These are phyloP conservation scores for Heliconius cydno DNA, from an alignment of 2,888 invertebrate species.

Conservation along the genomic window DNA sequence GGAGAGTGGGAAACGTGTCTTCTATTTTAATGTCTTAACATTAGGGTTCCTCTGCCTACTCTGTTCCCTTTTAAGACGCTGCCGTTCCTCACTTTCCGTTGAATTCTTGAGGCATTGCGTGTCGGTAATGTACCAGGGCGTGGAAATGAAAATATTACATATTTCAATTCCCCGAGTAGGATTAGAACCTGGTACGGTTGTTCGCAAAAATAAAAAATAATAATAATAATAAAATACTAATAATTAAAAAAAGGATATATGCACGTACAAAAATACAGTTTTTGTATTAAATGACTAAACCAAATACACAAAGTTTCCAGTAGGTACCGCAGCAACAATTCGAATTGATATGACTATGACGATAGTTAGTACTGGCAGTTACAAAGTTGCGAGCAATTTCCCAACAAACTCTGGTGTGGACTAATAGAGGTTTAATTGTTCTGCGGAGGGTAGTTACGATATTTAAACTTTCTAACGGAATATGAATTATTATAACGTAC, in stretches of 20 bases:
- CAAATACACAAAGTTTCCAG: background rate
- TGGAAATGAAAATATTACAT: too few relatives aligned
- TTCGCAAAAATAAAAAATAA: too few relatives aligned
- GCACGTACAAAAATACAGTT: background rate
- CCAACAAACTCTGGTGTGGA: slow-evolving; percentile 7
- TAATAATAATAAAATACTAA: too few relatives aligned
- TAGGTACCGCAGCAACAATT: background rate
- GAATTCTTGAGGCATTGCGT: too few relatives aligned
- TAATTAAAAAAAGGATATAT: background rate
- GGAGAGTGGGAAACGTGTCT: too few relatives aligned
- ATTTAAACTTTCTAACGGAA: background rate
- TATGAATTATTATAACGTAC: background rate
- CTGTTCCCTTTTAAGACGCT: too few relatives aligned
- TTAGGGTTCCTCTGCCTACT: too few relatives aligned
- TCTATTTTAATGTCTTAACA: too few relatives aligned
- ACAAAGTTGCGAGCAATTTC: slow-evolving; percentile 10
- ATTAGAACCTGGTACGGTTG: too few relatives aligned
- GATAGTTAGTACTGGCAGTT: slow-evolving; percentile 8
- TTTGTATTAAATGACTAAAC: background rate
- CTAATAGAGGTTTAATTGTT: slow-evolving; percentile 19
- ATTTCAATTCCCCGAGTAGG: too few relatives aligned
- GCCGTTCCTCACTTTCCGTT: too few relatives aligned
- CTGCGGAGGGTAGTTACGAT: background rate
- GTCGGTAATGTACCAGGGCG: too few relatives aligned
- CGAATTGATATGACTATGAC: slow-evolving; percentile 5